A percentile compares a stretch with the other conserved stretches of the same genome.
Conservation (phyloP, 1,140 invertebrate genomes). For the Drosophila eugracilis region DNA sequence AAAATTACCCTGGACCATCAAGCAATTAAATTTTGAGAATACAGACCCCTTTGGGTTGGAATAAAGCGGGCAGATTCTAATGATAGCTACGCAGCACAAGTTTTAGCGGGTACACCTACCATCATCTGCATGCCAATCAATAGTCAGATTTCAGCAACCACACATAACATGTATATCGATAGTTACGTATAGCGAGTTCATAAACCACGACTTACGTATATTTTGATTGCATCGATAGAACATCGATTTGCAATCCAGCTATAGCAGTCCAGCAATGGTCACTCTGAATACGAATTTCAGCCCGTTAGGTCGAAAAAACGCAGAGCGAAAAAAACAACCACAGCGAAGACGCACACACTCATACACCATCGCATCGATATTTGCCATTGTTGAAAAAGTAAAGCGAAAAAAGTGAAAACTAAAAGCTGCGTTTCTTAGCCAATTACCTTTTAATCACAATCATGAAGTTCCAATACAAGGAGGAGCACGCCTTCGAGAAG, state of each 20-base stretch:
- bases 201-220: not conserved
- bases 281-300: not conserved
- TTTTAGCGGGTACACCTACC: too few relatives aligned
- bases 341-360: constrained; percentile 12
- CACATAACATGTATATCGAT: too few relatives aligned
- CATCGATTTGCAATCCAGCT: not conserved
- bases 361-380: not conserved
- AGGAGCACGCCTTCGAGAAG: constrained; percentile 99
- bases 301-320: constrained; percentile 3
- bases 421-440: constrained; percentile 84
- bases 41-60: too few relatives aligned
- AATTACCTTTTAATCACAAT: constrained; percentile 68
- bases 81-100: too few relatives aligned
- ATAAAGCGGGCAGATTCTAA: too few relatives aligned
- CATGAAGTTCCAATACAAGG: constrained; percentile 99
- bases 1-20: too few relatives aligned
- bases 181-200: not conserved
- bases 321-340: constrained; percentile 24
- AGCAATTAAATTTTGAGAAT: too few relatives aligned
- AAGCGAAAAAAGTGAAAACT: constrained; percentile 36
- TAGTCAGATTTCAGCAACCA: too few relatives aligned
- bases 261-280: not conserved
- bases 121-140: too few relatives aligned
- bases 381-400: not conserved
- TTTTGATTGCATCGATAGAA: not conserved